phyloP scores from a whole-genome alignment of 35 echinoderm and acorn worm species.

The Heliocidaris tuberculata region DNA sequence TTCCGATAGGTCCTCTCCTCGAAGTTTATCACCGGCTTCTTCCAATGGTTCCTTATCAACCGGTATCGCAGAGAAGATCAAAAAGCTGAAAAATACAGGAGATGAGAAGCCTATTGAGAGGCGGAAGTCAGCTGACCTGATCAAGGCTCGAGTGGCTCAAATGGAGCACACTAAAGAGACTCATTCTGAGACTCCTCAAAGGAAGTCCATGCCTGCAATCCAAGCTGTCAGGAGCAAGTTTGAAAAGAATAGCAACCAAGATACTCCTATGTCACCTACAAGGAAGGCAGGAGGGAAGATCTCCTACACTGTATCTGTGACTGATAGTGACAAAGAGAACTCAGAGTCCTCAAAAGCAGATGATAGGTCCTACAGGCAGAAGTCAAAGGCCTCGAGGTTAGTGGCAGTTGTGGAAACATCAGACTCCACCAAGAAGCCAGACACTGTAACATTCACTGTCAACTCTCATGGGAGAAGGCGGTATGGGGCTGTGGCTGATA shows the following conservation, averaged over 20 bases:
- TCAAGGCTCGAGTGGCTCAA: slow-evolving; percentile 34
- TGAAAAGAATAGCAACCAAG: slow-evolving; percentile 56
- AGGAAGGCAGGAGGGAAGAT: slow-evolving; percentile 41
- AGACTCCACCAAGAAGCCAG: slow-evolving; percentile 44
- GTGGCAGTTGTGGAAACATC: slow-evolving; percentile 61
- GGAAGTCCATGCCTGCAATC: slow-evolving; percentile 76
- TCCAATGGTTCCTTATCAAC: slow-evolving; percentile 72
- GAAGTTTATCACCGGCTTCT: slow-evolving; percentile 84
- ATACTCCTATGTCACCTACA: background rate
- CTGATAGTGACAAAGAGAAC: slow-evolving; percentile 54
- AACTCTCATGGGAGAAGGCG: slow-evolving; percentile 42
- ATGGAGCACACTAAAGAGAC: background rate
- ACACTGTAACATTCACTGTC: slow-evolving; percentile 56
- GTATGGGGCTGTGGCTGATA: background rate
- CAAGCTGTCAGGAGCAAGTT: slow-evolving; percentile 72
- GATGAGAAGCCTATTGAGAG: slow-evolving; percentile 43
- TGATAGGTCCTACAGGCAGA: slow-evolving; percentile 35
- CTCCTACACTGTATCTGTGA: slow-evolving; percentile 64
- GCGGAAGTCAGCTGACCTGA: slow-evolving; percentile 46
- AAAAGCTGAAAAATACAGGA: slow-evolving; percentile 69
- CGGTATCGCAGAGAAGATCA: slow-evolving; percentile 76
- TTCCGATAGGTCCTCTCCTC: slow-evolving; percentile 76
- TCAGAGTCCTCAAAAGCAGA: slow-evolving; percentile 42
- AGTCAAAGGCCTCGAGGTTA: slow-evolving; percentile 42
- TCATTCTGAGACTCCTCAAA: slow-evolving; percentile 49